Evolutionary conservation across 2,888 invertebrate species (phyloP).

Genomic region (Blastobasis lacticolella): DNA sequence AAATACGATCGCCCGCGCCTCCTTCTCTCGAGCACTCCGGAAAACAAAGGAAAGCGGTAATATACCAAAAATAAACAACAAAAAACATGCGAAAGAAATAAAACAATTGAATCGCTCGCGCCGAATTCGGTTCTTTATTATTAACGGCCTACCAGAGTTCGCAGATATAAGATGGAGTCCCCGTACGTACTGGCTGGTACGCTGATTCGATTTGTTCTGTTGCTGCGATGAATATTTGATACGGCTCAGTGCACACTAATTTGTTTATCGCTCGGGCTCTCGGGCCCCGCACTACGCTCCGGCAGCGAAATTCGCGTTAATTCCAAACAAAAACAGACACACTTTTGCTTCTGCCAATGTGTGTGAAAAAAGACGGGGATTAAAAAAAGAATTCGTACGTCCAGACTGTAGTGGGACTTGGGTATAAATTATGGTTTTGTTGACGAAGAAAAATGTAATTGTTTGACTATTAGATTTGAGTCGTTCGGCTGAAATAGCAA

Average conservation of each 20-base stretch:
- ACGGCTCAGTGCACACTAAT: constrained; percentile 70
- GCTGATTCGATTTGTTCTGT: constrained; percentile 70
- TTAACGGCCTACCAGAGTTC: constrained; percentile 30
- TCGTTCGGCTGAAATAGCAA: no score
- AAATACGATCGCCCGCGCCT: neutral
- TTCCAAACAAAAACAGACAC: constrained; percentile 31
- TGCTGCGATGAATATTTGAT: constrained; percentile 72
- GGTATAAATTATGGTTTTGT: no score
- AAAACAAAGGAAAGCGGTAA: constrained; percentile 7
- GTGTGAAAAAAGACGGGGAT: no score
- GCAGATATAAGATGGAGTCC: constrained; percentile 56
- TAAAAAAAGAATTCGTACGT: no score
- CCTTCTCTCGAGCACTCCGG: neutral
- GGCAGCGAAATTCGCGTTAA: constrained; percentile 30
- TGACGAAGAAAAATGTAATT: no score
- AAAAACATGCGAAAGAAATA: neutral
- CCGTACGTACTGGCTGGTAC: constrained; percentile 40
- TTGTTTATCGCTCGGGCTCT: constrained; percentile 65
- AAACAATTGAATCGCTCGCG: constrained; percentile 19
- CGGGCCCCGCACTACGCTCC: constrained; percentile 34
- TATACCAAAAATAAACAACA: neutral
- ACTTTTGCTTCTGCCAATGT: no score
- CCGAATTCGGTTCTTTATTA: constrained; percentile 41
- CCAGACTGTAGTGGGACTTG: no score
- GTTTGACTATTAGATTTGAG: no score